phyloP scores from a whole-genome alignment of 2,888 invertebrate genomes.

The Cheiracanthium punctorium region DNA sequence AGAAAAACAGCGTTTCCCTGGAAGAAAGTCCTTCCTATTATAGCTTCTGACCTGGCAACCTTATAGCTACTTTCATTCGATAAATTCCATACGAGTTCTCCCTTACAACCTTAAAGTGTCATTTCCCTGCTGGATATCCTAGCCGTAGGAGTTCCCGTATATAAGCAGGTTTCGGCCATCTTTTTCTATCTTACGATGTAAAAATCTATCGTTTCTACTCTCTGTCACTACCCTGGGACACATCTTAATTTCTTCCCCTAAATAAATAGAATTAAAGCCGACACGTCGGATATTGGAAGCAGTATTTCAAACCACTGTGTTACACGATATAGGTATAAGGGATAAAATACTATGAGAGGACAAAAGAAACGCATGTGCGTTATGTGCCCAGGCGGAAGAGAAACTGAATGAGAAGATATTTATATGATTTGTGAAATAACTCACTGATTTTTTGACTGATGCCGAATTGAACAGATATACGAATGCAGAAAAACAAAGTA shows the following conservation, averaged over 20 bases:
- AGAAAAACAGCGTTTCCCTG: neutral
- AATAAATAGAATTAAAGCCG: conserved; percentile 58
- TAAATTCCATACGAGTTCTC: conserved; percentile 60
- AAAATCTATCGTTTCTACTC: conserved; percentile 51
- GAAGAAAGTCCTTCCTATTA: conserved; percentile 48
- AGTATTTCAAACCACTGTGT: conserved; percentile 48
- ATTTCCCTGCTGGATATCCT: conserved; percentile 50
- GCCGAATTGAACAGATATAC: too few species aligned
- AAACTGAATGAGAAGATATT: too few species aligned
- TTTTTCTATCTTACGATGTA: conserved; percentile 41
- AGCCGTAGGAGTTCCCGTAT: conserved; percentile 39
- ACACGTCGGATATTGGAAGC: conserved; percentile 38
- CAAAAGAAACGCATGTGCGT: too few species aligned
- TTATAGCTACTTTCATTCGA: conserved; percentile 63
- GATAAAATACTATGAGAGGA: too few species aligned
- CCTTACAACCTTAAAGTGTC: conserved; percentile 64
- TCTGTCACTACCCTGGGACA: conserved; percentile 19
- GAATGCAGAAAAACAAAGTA: too few species aligned
- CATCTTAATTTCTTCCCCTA: conserved; percentile 49
- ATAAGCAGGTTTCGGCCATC: conserved; percentile 34
- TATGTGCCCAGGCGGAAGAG: too few species aligned
- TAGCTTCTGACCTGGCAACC: conserved; percentile 51
- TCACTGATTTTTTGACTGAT: too few species aligned
- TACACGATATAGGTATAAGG: too few species aligned
- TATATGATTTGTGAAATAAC: too few species aligned